Percentiles rank a stretch among this genome's conserved stretches.
Evolutionary conservation across 2,797 vertebrate species (phyloP).

Genomic region (Cheirogaleus major): DNA sequence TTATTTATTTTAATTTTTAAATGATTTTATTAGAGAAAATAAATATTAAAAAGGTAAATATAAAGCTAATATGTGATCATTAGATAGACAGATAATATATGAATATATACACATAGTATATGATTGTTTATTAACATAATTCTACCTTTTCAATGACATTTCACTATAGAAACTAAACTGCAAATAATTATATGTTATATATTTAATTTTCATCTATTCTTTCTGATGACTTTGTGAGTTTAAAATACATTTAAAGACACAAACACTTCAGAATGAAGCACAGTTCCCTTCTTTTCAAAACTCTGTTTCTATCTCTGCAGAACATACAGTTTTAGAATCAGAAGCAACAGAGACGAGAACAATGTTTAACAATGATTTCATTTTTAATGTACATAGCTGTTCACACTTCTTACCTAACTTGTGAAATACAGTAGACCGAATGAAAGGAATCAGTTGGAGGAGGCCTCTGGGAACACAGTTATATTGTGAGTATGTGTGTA

Average conservation of each 20-base stretch:
- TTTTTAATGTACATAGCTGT: background rate
- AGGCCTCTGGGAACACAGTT: background rate
- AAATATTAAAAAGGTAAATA: background rate
- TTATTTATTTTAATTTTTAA: conserved; percentile 6
- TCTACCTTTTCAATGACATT: background rate
- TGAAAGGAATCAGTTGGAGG: background rate
- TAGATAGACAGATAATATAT: background rate
- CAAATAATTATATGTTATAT: background rate
- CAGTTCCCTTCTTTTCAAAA: background rate
- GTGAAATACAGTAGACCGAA: background rate
- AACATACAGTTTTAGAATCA: background rate
- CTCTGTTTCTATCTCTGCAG: background rate
- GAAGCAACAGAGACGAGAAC: background rate
- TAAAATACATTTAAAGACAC: background rate
- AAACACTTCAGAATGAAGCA: background rate
- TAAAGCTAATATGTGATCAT: background rate
- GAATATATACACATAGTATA: background rate
- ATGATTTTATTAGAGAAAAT: background rate
- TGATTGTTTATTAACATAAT: conserved; percentile 10
- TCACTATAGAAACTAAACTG: background rate
- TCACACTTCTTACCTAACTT: background rate
- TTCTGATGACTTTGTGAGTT: background rate
- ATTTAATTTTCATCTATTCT: background rate
- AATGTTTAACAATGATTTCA: background rate
- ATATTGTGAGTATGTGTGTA: background rate